Evolutionary conservation across 1,140 invertebrate species (phyloP), one percentile per base, ranked within the genome.

Genomic region (Drosophila cardini): DNA sequence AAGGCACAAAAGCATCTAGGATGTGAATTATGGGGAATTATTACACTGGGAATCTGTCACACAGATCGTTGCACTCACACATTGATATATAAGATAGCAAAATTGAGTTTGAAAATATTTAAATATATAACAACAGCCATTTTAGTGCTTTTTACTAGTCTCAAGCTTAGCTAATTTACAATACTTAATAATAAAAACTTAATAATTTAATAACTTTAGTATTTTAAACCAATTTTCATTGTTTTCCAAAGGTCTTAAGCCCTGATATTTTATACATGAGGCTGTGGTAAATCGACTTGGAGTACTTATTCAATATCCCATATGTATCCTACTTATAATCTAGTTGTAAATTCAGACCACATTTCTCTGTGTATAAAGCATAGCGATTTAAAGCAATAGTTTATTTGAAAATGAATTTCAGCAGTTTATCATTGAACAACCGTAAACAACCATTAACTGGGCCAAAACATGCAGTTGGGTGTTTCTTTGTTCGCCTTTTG

Each of bases 381-480:
- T 11, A 10, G 7, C 21, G 16, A 11, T 21, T 21, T 11, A 46
- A 46, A 18, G 16, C 45, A 46, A 18, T 50, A 26, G 18, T 30
- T 18, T n/a, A n/a, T 18, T 26, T 18, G 21, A 26, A 6, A 50
- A 30, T 13, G 46, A 50, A 30, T 34, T 36, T 36, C 32, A 53
- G 53, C 9, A 36, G 7, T 36, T 4, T 60, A 9, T 3, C 30
- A 52, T 36, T 68, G n/a, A 53, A 52, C 36, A 45, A 18, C 13
- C 38, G n/a, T 53, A 62, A 40, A 36, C 48, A 55, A 13, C 38
- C 30, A 46, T 42, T 40, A 72, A 58, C 52, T 72, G 52, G 34
- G 15, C 53, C 45, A 42, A 21, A 60, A 68, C 32, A 61, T 45
- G 32, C 18, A 40, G 34, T 8, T 42, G 56, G n/a, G n/a, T 43